Conservation (phyloP, 2,797 vertebrate genomes). For the Zenarchopterus dispar region DNA sequence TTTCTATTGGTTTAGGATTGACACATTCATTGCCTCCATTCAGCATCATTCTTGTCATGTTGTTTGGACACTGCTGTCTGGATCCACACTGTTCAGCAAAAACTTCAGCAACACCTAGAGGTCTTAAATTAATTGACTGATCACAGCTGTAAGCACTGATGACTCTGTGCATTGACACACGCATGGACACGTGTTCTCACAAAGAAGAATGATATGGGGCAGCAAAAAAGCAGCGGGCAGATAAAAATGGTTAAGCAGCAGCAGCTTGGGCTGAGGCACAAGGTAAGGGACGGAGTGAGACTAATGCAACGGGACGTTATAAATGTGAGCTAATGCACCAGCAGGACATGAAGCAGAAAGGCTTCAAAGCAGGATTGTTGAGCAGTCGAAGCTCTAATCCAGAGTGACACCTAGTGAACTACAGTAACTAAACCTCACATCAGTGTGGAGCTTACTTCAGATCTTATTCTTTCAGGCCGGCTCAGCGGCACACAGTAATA, state of each 20-base stretch:
- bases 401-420: constrained; percentile 75
- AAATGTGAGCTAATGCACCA: constrained; percentile 76
- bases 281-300: constrained; percentile 75
- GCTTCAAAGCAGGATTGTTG: constrained; percentile 62
- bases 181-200: not conserved
- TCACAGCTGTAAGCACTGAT: constrained; percentile 26
- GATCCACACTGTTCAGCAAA: constrained; percentile 31
- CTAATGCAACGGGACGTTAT: constrained; percentile 77
- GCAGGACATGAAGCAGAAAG: constrained; percentile 65
- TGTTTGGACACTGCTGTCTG: constrained; percentile 33
- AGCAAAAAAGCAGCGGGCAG: constrained; percentile 44
- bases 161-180: constrained; percentile 33
- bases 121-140: constrained; percentile 41
- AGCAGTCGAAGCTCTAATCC: constrained; percentile 63
- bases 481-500: constrained; percentile 31
- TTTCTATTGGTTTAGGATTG: constrained; percentile 57
- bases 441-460: constrained; percentile 56
- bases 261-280: constrained; percentile 56
- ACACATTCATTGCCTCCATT: constrained; percentile 31
- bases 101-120: constrained; percentile 39
- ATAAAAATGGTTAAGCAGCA: constrained; percentile 46
- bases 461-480: constrained; percentile 45
- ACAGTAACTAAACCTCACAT: constrained; percentile 72
- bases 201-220: constrained; percentile 28
- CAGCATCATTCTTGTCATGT: constrained; percentile 39